Base-by-base conservation (phyloP, 2,113 vertebrate species). In the Melanotaenia duboulayi region DNA sequence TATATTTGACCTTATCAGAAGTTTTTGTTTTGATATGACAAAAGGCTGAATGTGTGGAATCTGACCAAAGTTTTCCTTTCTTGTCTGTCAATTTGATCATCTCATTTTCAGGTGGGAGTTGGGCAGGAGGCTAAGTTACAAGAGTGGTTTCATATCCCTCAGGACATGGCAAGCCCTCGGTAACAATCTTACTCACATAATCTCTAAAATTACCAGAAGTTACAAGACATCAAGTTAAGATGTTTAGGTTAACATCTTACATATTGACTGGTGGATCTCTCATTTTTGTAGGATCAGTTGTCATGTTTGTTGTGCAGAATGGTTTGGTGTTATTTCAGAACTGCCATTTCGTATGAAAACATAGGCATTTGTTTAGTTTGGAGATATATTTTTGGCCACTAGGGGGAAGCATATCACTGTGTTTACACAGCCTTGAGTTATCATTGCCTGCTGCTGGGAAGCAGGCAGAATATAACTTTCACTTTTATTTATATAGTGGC, bases 121-220 rank as follows among this genome's bases (percentile, higher is more conserved):
- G 97, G 96, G 32, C 95, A 97, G 89, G 97, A 98, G 88, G 90
- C 94, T 56, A 97, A 97, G 51, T 93, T 98, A 28, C 96, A 98
- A 77, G 97, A 99, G 78, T 97, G 96, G 94, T 98, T 99, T 90
- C 97, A 98, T 85, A 94, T 96, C 56, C 96, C 97, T 0, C 95
- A 97, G 52, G 97, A 98, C 0, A 96, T 97, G 91, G 93, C 95
- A 85, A 99, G 97, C 89, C 97, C 97, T 78, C 96, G 97, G 97
- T 99, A 93, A 95, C 72, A 23, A 35, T 22, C 5, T 28, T 11
- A 12, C 4, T 20, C 5, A 48, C 55, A 37, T 24, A 51, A 13
- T 22, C 23, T 59, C 28, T 40, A 42, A 19, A 58, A 39, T 19
- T 22, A 14, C 9, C 57, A 12, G n/a, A 42, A 11, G 3, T 9